A percentile compares a stretch with the other conserved stretches of the same genome.
These are phyloP conservation scores for Ganaspis brasiliensis DNA, from an alignment of 2,888 invertebrate species.

Conservation along the genomic window DNA sequence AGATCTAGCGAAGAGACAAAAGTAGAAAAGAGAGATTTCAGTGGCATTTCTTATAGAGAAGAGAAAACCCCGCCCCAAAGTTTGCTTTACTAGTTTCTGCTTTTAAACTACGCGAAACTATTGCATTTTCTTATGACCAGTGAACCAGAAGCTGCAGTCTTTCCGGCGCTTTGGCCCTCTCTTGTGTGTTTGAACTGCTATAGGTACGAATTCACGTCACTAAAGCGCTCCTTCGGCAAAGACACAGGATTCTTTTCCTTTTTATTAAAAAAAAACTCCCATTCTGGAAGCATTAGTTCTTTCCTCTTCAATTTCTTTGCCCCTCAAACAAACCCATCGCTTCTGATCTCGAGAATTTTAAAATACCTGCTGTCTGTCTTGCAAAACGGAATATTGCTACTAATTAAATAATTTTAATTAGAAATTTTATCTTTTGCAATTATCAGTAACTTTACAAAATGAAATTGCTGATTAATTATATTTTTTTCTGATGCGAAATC, in stretches of 20 bases:
- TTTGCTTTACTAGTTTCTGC: conserved; percentile 66
- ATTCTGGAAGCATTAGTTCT: conserved; percentile 31
- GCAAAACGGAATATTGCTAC: background rate
- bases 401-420: background rate
- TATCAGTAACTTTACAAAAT: too few species aligned
- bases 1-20: conserved; percentile 26
- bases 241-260: conserved; percentile 29
- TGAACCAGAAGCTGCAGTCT: conserved; percentile 51
- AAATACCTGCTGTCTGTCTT: background rate
- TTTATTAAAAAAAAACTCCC: background rate
- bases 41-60: conserved; percentile 42
- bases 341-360: background rate
- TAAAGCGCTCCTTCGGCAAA: conserved; percentile 30
- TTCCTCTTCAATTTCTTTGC: background rate
- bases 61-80: conserved; percentile 40
- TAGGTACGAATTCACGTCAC: conserved; percentile 14
- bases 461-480: too few species aligned
- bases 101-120: conserved; percentile 74
- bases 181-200: conserved; percentile 34
- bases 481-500: too few species aligned
- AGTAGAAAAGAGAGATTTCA: conserved; percentile 42
- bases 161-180: conserved; percentile 53
- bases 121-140: conserved; percentile 72
- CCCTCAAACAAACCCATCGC: background rate
- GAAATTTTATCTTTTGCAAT: background rate